Conservation (phyloP, 2,888 invertebrate species). For the Drosophila lacicola region DNA sequence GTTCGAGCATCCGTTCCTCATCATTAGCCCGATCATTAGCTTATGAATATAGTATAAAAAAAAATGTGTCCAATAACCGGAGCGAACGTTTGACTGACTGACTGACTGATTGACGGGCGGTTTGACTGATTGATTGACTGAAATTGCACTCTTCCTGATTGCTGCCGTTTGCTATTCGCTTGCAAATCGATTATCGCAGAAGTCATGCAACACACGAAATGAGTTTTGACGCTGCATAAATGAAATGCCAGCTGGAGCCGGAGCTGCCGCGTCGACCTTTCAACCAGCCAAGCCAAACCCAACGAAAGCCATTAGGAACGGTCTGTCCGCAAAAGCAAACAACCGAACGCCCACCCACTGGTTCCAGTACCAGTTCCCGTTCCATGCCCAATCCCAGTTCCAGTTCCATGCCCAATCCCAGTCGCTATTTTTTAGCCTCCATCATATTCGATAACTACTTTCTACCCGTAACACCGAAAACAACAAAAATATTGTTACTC, state of each 20-base stretch:
- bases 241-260: constrained; percentile 34
- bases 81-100: constrained; percentile 20
- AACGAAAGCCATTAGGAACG: constrained; percentile 29
- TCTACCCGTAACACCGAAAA: constrained; percentile 56
- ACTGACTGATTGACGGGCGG: constrained; percentile 32
- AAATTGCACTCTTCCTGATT: constrained; percentile 76
- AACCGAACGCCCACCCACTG: constrained; percentile 29
- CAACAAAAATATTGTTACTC: constrained; percentile 57
- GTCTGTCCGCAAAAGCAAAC: constrained; percentile 39
- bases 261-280: constrained; percentile 39
- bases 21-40: constrained; percentile 44
- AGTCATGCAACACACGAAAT: constrained; percentile 68
- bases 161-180: constrained; percentile 32
- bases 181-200: constrained; percentile 69
- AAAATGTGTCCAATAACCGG: constrained; percentile 44
- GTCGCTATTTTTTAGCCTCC: constrained; percentile 32
- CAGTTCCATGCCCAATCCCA: constrained; percentile 22
- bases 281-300: constrained; percentile 33
- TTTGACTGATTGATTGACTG: constrained; percentile 53
- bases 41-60: constrained; percentile 59
- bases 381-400: constrained; percentile 15
- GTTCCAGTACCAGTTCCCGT: background rate
- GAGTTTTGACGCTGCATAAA: constrained; percentile 57
- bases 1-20: constrained; percentile 65
- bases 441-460: constrained; percentile 77